phyloP scores from a whole-genome alignment of 2,113 vertebrate genomes.

The Pimephales promelas region DNA sequence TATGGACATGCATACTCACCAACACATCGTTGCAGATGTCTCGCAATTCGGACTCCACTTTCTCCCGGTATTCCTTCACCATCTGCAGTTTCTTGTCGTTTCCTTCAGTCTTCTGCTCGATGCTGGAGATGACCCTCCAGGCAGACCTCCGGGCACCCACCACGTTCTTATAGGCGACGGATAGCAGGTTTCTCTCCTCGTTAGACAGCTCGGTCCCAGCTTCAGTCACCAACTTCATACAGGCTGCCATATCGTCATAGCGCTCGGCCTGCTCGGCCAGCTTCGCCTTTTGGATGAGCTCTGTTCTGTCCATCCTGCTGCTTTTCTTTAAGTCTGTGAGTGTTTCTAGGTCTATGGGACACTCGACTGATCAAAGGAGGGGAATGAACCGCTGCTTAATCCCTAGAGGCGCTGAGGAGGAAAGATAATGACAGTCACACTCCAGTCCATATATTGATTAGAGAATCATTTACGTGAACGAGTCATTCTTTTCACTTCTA shows the following conservation, averaged over 20 bases:
- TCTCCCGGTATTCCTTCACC: constrained; percentile 89
- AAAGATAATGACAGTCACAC: constrained; percentile 18
- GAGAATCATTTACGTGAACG: neutral
- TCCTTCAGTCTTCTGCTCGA: constrained; percentile 84
- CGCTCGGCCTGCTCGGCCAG: constrained; percentile 97
- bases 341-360: constrained; percentile 45
- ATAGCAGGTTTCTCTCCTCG: constrained; percentile 96
- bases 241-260: constrained; percentile 95
- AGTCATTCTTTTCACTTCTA: neutral
- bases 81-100: constrained; percentile 86
- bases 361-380: constrained; percentile 26
- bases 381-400: constrained; percentile 34
- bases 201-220: constrained; percentile 86
- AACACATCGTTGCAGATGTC: constrained; percentile 91
- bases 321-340: constrained; percentile 36
- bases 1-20: constrained; percentile 69
- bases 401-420: constrained; percentile 35
- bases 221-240: constrained; percentile 93
- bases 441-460: neutral
- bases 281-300: constrained; percentile 94
- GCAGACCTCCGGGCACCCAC: constrained; percentile 89
- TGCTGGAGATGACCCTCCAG: constrained; percentile 95
- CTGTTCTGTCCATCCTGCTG: constrained; percentile 86
- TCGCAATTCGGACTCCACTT: constrained; percentile 88
- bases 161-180: constrained; percentile 97